A percentile compares a stretch with the other conserved stretches of the same genome.
Conservation (phyloP, 2,888 invertebrate genomes). For the Acleris sparsana region DNA sequence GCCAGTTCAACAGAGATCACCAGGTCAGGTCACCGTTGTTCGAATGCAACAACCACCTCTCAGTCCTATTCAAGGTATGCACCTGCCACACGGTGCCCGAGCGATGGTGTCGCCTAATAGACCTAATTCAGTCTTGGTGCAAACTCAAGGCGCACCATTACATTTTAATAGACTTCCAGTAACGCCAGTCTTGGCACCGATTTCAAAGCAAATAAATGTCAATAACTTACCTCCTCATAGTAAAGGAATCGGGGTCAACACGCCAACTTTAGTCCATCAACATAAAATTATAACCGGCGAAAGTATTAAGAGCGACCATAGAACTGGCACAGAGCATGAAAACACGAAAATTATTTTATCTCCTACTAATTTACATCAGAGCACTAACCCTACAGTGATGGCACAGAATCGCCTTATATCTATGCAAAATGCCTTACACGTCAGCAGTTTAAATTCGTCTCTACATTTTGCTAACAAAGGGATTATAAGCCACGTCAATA, state of each 20-base stretch:
- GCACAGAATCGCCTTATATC: constrained; percentile 76
- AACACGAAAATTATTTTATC: constrained; percentile 73
- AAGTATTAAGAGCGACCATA: constrained; percentile 60
- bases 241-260: constrained; percentile 57
- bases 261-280: constrained; percentile 59
- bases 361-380: constrained; percentile 65
- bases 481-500: constrained; percentile 62
- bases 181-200: constrained; percentile 82
- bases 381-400: constrained; percentile 69
- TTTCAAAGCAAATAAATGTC: constrained; percentile 82
- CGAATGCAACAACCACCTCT: constrained; percentile 77
- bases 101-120: constrained; percentile 75
- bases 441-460: constrained; percentile 62
- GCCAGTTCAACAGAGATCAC: constrained; percentile 70
- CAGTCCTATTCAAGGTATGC: constrained; percentile 75
- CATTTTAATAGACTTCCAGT: constrained; percentile 83
- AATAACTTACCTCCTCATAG: constrained; percentile 73
- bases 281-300: constrained; percentile 70
- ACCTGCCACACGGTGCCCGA: constrained; percentile 67
- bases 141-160: constrained; percentile 72
- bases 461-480: constrained; percentile 70
- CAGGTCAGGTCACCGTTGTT: constrained; percentile 79
- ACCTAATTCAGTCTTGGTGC: constrained; percentile 75
- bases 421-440: constrained; percentile 71
- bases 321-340: constrained; percentile 58